These are phyloP conservation scores for Bombylius discolor DNA, from an alignment of 2,888 invertebrate species.

Conservation along the genomic window DNA sequence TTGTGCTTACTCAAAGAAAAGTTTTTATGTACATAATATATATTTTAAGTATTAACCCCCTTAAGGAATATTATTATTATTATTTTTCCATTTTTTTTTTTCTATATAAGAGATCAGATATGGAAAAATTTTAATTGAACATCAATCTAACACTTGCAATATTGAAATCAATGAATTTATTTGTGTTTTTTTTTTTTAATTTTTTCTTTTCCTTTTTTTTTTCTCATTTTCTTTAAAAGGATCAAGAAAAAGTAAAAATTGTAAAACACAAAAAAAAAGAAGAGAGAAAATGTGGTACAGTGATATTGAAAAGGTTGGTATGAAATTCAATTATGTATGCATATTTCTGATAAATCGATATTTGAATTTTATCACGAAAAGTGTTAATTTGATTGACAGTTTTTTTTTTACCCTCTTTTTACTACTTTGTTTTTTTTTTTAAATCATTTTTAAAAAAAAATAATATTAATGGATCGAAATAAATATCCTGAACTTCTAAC, in stretches of 20 bases:
- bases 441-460: neutral
- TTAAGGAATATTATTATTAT: neutral
- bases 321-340: neutral
- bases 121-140: constrained; percentile 6
- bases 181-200: too few relatives aligned
- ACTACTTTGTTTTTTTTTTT: neutral
- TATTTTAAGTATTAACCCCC: too few relatives aligned
- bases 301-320: too few relatives aligned
- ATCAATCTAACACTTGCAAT: constrained; percentile 5
- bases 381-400: neutral
- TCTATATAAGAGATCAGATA: neutral
- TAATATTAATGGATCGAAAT: too few relatives aligned
- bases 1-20: too few relatives aligned
- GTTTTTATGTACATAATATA: neutral
- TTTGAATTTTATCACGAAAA: neutral
- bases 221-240: too few relatives aligned
- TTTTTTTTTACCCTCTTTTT: neutral
- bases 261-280: too few relatives aligned
- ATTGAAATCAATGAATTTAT: neutral
- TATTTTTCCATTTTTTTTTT: neutral
- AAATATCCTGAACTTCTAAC: too few relatives aligned
- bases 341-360: neutral
- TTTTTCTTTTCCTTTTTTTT: too few relatives aligned
- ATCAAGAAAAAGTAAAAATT: too few relatives aligned
- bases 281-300: too few relatives aligned